phyloP scores from a whole-genome alignment of 2,797 vertebrate species.

The Sebastes oblongus region DNA sequence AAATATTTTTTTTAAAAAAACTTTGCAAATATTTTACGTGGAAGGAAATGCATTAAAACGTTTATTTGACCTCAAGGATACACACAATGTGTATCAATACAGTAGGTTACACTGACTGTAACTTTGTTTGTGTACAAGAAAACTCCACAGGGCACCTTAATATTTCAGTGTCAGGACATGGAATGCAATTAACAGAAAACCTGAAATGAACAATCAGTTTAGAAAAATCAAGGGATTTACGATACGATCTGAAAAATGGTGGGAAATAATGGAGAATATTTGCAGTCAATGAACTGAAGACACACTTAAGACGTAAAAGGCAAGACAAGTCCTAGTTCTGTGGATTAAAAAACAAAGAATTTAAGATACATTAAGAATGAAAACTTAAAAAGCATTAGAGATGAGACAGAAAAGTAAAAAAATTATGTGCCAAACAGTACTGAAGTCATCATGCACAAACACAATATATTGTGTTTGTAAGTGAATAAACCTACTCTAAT shows the following conservation, averaged over 20 bases:
- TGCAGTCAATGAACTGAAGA: neutral
- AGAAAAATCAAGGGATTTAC: neutral
- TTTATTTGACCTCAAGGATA: neutral
- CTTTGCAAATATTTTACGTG: neutral
- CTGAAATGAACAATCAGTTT: neutral
- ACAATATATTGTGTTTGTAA: neutral
- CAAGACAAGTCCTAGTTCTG: neutral
- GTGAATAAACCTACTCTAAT: neutral
- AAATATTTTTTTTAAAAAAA: too few species aligned
- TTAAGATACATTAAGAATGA: slow-evolving; percentile 17
- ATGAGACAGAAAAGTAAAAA: too few species aligned
- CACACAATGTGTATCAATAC: neutral
- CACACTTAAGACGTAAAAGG: neutral
- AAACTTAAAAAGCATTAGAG: neutral
- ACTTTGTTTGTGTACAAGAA: neutral
- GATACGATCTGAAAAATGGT: neutral
- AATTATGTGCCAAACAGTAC: too few species aligned
- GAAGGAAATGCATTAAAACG: neutral
- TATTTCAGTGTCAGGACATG: too few species aligned
- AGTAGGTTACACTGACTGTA: neutral
- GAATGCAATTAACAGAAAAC: neutral
- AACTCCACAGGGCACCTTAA: neutral
- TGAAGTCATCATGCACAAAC: neutral
- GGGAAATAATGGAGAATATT: neutral
- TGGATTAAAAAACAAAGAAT: slow-evolving; percentile 21